Evolutionary conservation across 2,888 invertebrate species (phyloP), one percentile per base, ranked within the genome.

Genomic region (Cabera pusaria): DNA sequence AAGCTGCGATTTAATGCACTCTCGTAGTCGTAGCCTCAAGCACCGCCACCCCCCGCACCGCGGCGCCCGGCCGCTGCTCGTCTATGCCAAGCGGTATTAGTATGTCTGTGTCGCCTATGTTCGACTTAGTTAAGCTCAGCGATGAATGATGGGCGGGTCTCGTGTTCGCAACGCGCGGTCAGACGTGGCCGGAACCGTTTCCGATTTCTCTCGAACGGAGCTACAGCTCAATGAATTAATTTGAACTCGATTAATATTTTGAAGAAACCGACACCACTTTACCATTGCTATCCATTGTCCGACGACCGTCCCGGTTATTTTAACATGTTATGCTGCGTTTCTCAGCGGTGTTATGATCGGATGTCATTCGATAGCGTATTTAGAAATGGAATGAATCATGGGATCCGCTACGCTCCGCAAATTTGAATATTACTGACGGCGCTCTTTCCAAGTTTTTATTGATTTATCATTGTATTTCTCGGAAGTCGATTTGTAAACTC

Each of bases 1-100:
- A 77, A 76, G 83, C 82, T 81, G 75, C 73, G 77, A 73, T 81
- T 83, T 86, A 87, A 88, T 87, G 87, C 87, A 87, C 87, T 88
- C 82, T 81, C 83, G 72, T 67, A 73, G 72, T 82, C 86, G 83
- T 80, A 83, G 86, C 86, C 86, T 72, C 73, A 86, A 87, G 87
- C 87, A 86, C 87, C 88, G 87, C 86, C 87, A 86, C 87, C 86
- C 87, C 86, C 87, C 87, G 8, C 9, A 5, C 26, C 27, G 19
- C 28, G 40, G 8, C 9, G 11, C 33, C 72, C 81, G 66, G 69
- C 79, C 78, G 75, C 61, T 75, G 77, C 28, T 19, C 78, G 79
- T 64, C n/a, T n/a, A 68, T 71, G 76, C 72, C 65, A 85, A 85
- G 86, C 85, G 75, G 76, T 72, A 83, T 86, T 86, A 84, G 85